These are phyloP conservation scores for Stegana nigrithorax DNA, from an alignment of 2,888 invertebrate genomes.

Conservation along the genomic window DNA sequence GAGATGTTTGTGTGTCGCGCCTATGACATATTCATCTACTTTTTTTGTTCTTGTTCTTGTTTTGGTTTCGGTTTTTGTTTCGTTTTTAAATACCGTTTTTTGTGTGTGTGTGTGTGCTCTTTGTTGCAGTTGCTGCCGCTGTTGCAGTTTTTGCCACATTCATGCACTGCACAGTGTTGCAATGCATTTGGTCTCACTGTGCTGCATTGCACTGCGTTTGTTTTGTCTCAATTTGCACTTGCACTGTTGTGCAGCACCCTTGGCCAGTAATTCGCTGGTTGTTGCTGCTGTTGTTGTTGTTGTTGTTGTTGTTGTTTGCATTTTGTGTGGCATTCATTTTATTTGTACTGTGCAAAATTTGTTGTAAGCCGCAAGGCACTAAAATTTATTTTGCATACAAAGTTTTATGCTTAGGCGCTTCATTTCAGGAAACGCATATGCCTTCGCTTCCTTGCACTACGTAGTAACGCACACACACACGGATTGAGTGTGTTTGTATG, in stretches of 20 bases:
- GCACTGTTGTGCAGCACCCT: too few relatives aligned
- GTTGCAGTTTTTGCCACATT: too few relatives aligned
- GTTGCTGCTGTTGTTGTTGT: too few relatives aligned
- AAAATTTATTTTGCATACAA: constrained; percentile 17
- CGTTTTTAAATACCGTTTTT: not conserved
- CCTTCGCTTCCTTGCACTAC: not conserved
- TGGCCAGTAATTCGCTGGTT: too few relatives aligned
- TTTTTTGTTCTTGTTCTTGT: not conserved
- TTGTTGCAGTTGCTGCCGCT: too few relatives aligned
- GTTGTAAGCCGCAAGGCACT: constrained; percentile 18
- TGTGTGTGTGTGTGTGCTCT: not conserved
- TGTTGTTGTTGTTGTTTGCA: too few relatives aligned
- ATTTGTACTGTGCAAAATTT: not conserved
- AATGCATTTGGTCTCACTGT: too few relatives aligned
- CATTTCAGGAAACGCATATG: constrained; percentile 10
- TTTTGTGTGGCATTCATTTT: constrained; percentile 4
- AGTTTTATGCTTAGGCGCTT: constrained; percentile 8
- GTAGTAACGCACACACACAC: not conserved
- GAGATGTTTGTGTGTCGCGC: not conserved
- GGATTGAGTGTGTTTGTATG: not conserved
- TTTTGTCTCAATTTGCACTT: not conserved
- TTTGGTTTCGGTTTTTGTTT: not conserved
- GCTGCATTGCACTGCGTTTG: not conserved
- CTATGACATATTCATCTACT: too few relatives aligned
- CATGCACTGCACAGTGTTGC: too few relatives aligned